These are phyloP conservation scores for Alouatta palliata DNA, from an alignment of 2,113 vertebrate genomes.

Conservation along the genomic window DNA sequence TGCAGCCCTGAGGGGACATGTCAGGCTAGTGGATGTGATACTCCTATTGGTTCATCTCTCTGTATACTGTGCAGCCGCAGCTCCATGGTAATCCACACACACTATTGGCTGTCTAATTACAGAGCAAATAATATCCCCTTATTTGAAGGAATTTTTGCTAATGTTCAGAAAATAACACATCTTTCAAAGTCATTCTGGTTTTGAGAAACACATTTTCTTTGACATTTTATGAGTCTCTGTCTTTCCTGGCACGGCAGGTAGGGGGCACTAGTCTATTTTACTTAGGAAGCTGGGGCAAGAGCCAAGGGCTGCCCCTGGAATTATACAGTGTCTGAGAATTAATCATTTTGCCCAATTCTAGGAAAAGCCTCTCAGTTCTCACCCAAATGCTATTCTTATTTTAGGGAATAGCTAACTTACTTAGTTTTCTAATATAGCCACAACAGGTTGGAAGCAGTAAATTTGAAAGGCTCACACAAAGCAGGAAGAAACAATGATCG, in stretches of 20 bases:
- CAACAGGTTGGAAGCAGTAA: neutral
- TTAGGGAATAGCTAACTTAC: neutral
- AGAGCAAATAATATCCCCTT: neutral
- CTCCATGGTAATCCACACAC: neutral
- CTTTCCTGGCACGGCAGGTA: neutral
- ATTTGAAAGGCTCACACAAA: neutral
- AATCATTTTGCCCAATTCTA: fast-evolving
- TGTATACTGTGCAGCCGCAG: fast-evolving
- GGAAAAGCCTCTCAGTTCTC: neutral
- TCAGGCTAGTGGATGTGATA: fast-evolving
- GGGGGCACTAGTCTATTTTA: constrained; percentile 16
- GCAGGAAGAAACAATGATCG: neutral
- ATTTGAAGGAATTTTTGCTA: neutral
- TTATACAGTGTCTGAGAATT: too few relatives aligned
- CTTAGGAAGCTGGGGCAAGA: neutral
- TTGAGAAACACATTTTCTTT: neutral
- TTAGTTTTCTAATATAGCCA: neutral
- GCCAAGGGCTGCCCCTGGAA: neutral
- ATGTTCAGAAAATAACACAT: neutral
- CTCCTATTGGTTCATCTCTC: fast-evolving
- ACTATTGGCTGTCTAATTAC: neutral
- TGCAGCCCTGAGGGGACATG: fast-evolving
- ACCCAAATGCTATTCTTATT: neutral
- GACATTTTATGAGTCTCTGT: neutral
- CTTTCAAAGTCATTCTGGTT: neutral